Conservation (phyloP, 2,113 vertebrate genomes). For the Phocoena phocoena region DNA sequence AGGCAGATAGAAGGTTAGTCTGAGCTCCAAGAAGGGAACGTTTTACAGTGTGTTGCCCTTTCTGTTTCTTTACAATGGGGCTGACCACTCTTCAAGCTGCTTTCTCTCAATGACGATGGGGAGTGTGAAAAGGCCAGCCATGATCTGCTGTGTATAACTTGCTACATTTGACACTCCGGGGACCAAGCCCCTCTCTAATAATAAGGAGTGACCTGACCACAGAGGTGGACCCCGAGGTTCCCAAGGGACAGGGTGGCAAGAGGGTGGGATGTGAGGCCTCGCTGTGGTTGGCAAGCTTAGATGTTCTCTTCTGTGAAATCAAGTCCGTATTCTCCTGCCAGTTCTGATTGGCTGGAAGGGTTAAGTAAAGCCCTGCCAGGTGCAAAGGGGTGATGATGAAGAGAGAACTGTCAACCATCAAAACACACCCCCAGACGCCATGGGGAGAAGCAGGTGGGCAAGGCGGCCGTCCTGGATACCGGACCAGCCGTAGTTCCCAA, state of each 20-base stretch:
- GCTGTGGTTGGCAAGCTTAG: not conserved
- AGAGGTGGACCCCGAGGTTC: accelerated
- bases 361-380: not conserved
- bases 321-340: not conserved
- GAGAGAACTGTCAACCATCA: not conserved
- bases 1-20: constrained; percentile 1
- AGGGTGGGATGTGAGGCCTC: not conserved
- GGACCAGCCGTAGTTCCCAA: not conserved
- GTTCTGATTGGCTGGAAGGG: not conserved
- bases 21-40: not conserved
- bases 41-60: not conserved
- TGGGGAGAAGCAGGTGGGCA: not conserved
- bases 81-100: not conserved
- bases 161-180: not conserved
- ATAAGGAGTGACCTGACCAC: not conserved
- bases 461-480: not conserved
- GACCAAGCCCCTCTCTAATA: not conserved
- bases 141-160: not conserved
- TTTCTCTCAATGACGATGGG: not conserved
- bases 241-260: not conserved
- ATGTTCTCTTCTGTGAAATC: not conserved
- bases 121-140: not conserved
- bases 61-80: constrained; percentile 9
- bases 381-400: no score
- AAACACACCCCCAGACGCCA: not conserved